Evolutionary conservation across 2,113 vertebrate species (phyloP).

Genomic region (Axis porcinus): DNA sequence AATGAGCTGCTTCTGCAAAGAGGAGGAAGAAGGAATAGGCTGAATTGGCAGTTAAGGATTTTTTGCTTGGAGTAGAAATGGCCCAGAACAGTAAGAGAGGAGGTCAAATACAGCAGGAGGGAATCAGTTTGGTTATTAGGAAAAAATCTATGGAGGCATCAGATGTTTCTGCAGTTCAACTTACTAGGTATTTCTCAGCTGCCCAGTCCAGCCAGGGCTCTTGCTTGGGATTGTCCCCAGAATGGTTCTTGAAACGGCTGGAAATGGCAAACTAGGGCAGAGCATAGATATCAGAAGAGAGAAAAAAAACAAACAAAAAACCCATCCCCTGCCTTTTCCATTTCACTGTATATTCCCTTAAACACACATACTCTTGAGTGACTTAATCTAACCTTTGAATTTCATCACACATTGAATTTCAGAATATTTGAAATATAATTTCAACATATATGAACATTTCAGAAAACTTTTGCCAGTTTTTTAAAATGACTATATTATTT

Average conservation of each 20-base stretch:
- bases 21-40: neutral
- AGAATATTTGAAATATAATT: conserved; percentile 23
- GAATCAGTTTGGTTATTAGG: neutral
- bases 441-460: neutral
- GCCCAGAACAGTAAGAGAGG: neutral
- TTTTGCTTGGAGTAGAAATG: neutral
- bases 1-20: conserved; percentile 88
- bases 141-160: neutral
- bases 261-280: conserved; percentile 88
- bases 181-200: conserved; percentile 92
- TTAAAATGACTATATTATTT: neutral
- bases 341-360: neutral
- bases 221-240: conserved; percentile 79
- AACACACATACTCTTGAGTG: neutral
- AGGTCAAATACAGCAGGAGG: neutral
- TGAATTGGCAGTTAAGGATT: neutral
- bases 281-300: neutral
- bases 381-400: neutral
- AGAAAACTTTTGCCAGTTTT: neutral
- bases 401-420: conserved; percentile 24
- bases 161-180: neutral
- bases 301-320: neutral
- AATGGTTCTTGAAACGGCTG: conserved; percentile 86
- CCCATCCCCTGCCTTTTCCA: neutral
- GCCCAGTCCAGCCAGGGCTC: conserved; percentile 98